Evolutionary conservation across 2,113 vertebrate genomes (phyloP).

Genomic region (Lynx canadensis): DNA sequence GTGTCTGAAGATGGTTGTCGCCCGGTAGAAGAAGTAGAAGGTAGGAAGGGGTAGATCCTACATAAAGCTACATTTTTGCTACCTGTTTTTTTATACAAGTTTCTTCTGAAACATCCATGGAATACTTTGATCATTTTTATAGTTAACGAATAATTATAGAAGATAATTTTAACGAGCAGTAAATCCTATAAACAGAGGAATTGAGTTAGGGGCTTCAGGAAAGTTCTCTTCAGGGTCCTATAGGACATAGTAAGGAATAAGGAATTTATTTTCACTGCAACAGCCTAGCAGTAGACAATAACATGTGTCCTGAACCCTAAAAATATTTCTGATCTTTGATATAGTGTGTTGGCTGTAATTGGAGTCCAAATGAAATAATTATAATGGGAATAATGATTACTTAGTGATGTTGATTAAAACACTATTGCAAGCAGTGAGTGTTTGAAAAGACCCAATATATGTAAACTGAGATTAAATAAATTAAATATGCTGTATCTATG

Average conservation of each 20-base stretch:
- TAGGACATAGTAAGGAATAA: neutral
- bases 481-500: neutral
- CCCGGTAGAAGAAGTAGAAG: neutral
- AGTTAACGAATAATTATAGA: neutral
- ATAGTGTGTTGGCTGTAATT: neutral
- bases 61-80: neutral
- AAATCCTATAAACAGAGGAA: neutral
- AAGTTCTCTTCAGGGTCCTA: neutral
- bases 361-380: neutral
- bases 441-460: neutral
- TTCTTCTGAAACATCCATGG: neutral
- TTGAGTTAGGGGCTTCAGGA: neutral
- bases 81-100: neutral
- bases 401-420: neutral
- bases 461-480: neutral
- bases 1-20: neutral
- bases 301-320: neutral
- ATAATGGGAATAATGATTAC: neutral
- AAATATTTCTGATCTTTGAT: neutral
- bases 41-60: neutral
- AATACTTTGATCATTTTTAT: neutral
- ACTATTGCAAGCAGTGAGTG: neutral
- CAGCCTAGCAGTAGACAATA: accelerated
- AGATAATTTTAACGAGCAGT: neutral
- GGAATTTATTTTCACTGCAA: neutral